Evolutionary conservation across 2,797 vertebrate species (phyloP).

Genomic region (Heteromormyrus szaboi): DNA sequence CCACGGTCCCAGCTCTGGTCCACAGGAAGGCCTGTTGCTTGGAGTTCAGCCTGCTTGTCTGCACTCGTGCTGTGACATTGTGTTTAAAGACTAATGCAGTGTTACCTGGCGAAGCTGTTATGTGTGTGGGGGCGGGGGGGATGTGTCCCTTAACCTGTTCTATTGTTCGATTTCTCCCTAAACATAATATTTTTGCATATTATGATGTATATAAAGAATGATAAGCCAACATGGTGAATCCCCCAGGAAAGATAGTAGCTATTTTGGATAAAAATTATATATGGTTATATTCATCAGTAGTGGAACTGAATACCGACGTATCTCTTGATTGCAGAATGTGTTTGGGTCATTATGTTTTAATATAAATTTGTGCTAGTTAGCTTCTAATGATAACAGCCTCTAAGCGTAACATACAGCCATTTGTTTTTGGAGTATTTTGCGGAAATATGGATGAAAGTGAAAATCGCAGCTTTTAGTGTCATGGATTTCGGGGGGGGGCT

Average conservation of each 20-base stretch:
- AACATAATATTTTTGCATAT: neutral
- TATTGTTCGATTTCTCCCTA: neutral
- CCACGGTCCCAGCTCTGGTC: neutral
- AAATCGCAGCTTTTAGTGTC: neutral
- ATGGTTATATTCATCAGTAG: neutral
- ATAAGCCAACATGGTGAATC: neutral
- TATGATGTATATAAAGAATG: neutral
- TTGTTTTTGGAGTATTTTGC: neutral
- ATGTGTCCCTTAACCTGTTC: neutral
- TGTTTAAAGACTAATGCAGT: conserved; percentile 1
- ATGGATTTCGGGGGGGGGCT: neutral
- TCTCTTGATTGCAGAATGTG: neutral
- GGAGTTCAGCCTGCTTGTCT: neutral
- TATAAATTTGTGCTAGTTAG: neutral
- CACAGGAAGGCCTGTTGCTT: neutral
- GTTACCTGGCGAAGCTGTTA: neutral
- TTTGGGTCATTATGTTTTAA: neutral
- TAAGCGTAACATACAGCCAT: neutral
- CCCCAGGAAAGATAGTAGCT: neutral
- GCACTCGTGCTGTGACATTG: neutral
- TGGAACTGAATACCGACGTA: neutral
- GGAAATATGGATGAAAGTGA: neutral
- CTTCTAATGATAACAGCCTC: neutral
- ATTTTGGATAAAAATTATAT: neutral
- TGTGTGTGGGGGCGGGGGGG: neutral